Evolutionary conservation across 2,113 vertebrate species (phyloP), one percentile per base, ranked within the genome.

Genomic region (Syngnathoides biaculeatus): DNA sequence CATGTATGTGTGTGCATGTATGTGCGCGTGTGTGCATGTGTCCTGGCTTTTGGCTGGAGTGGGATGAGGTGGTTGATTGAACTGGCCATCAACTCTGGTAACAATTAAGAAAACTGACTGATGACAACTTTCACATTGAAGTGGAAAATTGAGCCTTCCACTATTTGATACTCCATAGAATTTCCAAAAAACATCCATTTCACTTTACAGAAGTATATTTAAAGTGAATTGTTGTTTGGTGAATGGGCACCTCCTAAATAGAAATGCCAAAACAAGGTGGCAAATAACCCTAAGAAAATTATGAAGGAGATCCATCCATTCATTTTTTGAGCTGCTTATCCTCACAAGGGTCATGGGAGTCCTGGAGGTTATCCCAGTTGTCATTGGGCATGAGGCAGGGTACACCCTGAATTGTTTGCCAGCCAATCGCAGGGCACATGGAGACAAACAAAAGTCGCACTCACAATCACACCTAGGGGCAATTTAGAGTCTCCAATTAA

Each of bases 1-100:
- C 42, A 58, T 57, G 72, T 77, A 19, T 27, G 55, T 70, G n/a
- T 74, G 68, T 67, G 59, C 64, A 19, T 27, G 55, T 70, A 60
- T 13, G 69, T 67, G 59, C 82, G 75, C 71, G 79, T 78, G 19
- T 53, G 57, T 40, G 63, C 42, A 58, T 57, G 72, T 77, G 67
- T 68, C 62, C 82, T 73, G 72, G 79, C 79, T 78, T 64, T 74
- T 63, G 55, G 61, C 39, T 58, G 45, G 17, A 20, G 63, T 73
- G 74, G 71, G 61, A 66, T 68, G 40, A 73, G 59, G 26, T 75
- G 64, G 59, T 76, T 75, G 62, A 58, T 78, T 52, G 69, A 73
- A 64, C 57, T 62, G 42, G n/a, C 52, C 62, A 5, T 74, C 61
- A 79, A 61, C 75, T 69, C 69, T 61, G 17, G 39, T 67, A 66